Base-by-base conservation (phyloP, 2,797 vertebrate species). In the Ataeniobius toweri region DNA sequence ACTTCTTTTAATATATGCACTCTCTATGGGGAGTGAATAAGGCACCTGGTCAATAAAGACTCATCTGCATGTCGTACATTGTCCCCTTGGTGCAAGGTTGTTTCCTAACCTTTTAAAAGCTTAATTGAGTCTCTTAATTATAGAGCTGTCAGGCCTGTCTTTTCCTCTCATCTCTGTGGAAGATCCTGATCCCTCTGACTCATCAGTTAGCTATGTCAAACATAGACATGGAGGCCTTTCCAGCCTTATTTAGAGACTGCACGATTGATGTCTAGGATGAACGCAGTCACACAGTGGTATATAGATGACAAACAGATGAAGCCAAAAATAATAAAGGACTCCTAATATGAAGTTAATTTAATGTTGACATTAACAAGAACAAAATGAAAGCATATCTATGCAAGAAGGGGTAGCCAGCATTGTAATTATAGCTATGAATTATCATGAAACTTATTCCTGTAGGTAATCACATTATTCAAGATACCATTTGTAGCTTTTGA, bases 101-200 rank as follows among this genome's bases (percentile, higher is more conserved):
- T 92, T 93, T 93, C 90, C 88, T 84, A 91, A 92, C 89, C 91
- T 93, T 90, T 93, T 86, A 90, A 93, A 92, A 94, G 94, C 94
- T 94, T 95, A 94, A 96, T 96, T 93, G 91, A 95, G 93, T 93
- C 94, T 92, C 87, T 92, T 96, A 96, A 96, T 96, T 94, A 96
- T 93, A 96, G 94, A 85, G 89, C 92, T 95, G 94, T 94, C 94
- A 94, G 81, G 73, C 26, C 71, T 55, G 85, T 93, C 90, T 94
- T 91, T 94, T 94, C 91, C 91, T 93, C 90, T 94, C 92, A 94
- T 89, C 88, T 93, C 90, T 88, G 77, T 90, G 86, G 92, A 95
- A 94, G 94, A 95, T 93, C 92, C 89, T 93, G 92, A 95, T 94
- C 93, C 92, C 84, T 88, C 88, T 95, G 94, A 95, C 84, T 95